These are phyloP conservation scores for Rhingia rostrata DNA, from an alignment of 2,888 invertebrate genomes.

Conservation along the genomic window DNA sequence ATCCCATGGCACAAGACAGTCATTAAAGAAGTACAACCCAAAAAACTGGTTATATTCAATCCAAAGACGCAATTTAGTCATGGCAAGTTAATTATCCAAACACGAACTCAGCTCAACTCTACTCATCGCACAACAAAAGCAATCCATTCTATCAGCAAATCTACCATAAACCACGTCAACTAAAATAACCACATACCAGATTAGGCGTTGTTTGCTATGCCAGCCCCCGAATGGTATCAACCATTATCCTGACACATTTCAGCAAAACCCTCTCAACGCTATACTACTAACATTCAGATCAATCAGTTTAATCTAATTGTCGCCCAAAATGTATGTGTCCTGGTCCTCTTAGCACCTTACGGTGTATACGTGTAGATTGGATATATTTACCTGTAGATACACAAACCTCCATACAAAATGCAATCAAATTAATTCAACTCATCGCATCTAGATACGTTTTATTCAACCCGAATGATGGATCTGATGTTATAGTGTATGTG, in stretches of 20 bases:
- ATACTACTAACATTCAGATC: conserved; percentile 11
- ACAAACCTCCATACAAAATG: background rate
- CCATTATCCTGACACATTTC: conserved; percentile 31
- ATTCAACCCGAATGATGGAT: background rate
- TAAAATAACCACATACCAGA: conserved; percentile 25
- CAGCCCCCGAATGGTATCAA: conserved; percentile 29
- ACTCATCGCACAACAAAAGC: background rate
- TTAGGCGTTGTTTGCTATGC: conserved; percentile 11
- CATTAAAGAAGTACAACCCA: too few species aligned
- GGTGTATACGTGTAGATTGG: background rate
- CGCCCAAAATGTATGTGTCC: conserved; percentile 5
- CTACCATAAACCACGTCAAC: conserved; percentile 30
- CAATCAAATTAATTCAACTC: conserved; percentile 37
- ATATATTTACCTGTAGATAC: background rate
- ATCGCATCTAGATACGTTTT: background rate
- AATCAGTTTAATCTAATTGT: conserved; percentile 37
- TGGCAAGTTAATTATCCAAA: conserved; percentile 6
- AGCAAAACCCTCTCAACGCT: conserved; percentile 18
- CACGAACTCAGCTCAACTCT: background rate
- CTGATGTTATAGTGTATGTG: background rate
- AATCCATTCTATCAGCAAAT: conserved; percentile 33
- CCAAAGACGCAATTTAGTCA: background rate
- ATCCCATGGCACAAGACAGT: too few species aligned
- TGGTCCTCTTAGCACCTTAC: conserved; percentile 30
- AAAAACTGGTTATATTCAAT: too few species aligned